phyloP scores from a whole-genome alignment of 1,140 invertebrate species.

The Caerostris extrusa region DNA sequence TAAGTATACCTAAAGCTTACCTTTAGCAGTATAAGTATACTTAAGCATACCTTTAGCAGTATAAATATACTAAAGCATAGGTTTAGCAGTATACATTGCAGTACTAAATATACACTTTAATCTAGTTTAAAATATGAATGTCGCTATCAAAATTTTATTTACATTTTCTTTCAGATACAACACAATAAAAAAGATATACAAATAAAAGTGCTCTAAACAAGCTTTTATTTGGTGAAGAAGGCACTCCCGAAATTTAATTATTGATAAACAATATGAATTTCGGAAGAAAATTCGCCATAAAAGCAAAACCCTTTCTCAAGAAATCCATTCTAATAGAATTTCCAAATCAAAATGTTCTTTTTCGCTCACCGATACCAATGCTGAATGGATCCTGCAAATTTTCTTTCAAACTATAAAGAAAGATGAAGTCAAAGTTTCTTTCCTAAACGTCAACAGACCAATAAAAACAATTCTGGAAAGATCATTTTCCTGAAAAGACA shows the following conservation, averaged over 20 bases:
- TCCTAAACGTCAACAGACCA: conserved; percentile 42
- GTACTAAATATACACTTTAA: too few relatives aligned
- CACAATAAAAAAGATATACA: too few relatives aligned
- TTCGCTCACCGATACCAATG: not conserved
- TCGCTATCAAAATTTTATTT: too few relatives aligned
- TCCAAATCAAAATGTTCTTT: not conserved
- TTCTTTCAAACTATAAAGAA: not conserved
- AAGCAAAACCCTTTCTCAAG: too few relatives aligned
- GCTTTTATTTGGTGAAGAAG: not conserved
- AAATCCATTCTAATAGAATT: not conserved
- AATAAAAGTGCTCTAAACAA: too few relatives aligned
- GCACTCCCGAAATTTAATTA: not conserved
- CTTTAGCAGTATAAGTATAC: too few relatives aligned
- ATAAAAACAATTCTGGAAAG: conserved; percentile 53
- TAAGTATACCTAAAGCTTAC: too few relatives aligned
- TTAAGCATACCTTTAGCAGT: too few relatives aligned
- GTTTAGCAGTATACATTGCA: too few relatives aligned
- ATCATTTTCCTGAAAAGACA: conserved; percentile 60
- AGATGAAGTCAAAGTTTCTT: conserved; percentile 40
- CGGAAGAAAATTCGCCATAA: not conserved
- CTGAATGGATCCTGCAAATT: conserved; percentile 23
- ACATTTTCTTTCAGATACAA: too few relatives aligned
- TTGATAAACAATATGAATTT: conserved; percentile 17
- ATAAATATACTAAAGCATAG: too few relatives aligned
- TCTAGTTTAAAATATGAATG: too few relatives aligned